These are phyloP conservation scores for Drosophila melanica DNA, from an alignment of 1,140 invertebrate species.

Conservation along the genomic window DNA sequence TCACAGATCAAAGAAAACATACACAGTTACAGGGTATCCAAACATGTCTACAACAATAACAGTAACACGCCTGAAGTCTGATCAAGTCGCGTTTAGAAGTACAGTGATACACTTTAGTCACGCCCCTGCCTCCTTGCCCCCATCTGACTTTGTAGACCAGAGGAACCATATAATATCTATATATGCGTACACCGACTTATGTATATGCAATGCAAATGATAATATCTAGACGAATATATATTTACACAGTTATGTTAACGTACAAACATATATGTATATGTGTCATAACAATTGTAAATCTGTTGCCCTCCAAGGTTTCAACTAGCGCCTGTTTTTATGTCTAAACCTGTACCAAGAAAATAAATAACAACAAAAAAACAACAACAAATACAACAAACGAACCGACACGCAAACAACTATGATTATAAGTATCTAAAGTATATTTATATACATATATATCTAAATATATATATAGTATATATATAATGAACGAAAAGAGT, in stretches of 20 bases:
- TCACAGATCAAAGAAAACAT: constrained; percentile 13
- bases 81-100: constrained; percentile 9
- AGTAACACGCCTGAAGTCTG: constrained; percentile 43
- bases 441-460: constrained; percentile 13
- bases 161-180: constrained; percentile 5
- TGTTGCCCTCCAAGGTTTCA: constrained; percentile 80
- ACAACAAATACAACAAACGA: constrained; percentile 21
- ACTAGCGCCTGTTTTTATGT: constrained; percentile 78
- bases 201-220: constrained; percentile 29
- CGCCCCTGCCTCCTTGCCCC: not conserved
- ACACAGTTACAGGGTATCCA: constrained; percentile 69
- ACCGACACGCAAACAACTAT: constrained; percentile 40
- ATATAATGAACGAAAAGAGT: constrained; percentile 37
- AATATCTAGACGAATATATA: constrained; percentile 4
- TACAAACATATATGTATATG: constrained; percentile 18
- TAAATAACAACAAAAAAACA: constrained; percentile 25
- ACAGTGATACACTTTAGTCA: constrained; percentile 1
- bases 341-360: constrained; percentile 65
- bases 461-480: constrained; percentile 8
- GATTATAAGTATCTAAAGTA: constrained; percentile 24
- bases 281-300: constrained; percentile 55
- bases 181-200: not conserved
- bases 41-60: constrained; percentile 38
- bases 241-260: not conserved
- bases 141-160: constrained; percentile 13